Base-by-base conservation (phyloP, 2,797 vertebrate genomes). In the Pyrocephalus nanus region DNA sequence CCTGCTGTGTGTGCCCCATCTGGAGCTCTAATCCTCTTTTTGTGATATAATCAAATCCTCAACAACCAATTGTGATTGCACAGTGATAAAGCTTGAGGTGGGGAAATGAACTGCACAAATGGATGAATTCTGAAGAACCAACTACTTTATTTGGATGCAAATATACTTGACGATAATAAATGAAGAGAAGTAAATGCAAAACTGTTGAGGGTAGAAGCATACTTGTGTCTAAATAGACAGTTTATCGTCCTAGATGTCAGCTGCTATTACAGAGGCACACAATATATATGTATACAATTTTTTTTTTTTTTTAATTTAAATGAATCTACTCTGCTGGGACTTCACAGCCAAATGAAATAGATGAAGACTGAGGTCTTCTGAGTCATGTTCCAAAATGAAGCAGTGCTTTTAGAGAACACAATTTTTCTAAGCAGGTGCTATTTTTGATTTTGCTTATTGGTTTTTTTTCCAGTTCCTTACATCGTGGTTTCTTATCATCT, bases 201-300 rank as follows among this genome's bases (percentile, higher is more conserved):
- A 54, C 58, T 66, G 72, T 71, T 81, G 48, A 86, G 88, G 71
- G 88, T 48, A 58, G 62, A 86, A 66, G 43, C 29, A 75, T 70
- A 66, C 67, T 91, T 97, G 15, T 43, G 27, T 91, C 50, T 87
- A 91, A 92, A 88, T 22, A 93, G 53, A 83, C 50, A 66, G 34
- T 71, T 96, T 95, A 77, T 93, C 74, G 88, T 84, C 83, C 62
- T 91, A 84, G 50, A 66, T 87, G 36, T 94, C 80, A 85, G 36
- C 53, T 90, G 50, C 53, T 95, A 60, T 95, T 94, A 88, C 42
- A 75, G 45, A 66, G 42, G 36, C 8, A 32, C 32, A 57, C 25
- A 77, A 23, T 69, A 8, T 58, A 18, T 58, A 36, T 77, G 51
- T 61, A 62, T 32, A 11, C 2, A n/a, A 15, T 40, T 66, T 51